Evolutionary conservation across 2,888 invertebrate genomes (phyloP), one percentile per base, ranked within the genome.

Genomic region (Orchesella flavescens): DNA sequence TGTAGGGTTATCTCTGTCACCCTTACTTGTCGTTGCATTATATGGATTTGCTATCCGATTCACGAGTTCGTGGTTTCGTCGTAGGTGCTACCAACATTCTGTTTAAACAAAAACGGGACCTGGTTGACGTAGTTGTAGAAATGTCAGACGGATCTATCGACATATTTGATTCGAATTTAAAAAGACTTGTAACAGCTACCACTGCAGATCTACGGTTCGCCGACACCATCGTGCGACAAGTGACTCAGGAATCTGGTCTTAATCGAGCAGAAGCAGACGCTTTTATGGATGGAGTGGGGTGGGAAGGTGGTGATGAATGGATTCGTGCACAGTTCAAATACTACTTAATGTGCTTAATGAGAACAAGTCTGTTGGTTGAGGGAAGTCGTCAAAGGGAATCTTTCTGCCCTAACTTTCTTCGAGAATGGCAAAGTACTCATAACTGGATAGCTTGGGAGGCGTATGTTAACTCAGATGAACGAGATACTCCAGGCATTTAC

Each of bases 21-120:
- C 99, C 99, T 19, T 99, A 99, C 90, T 91, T 99, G 86, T 97
- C 97, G 2, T 92, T 99, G 87, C 97, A 98, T 87, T 98, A 97
- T 90, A 93, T 98, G 91, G 99, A 99, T 91, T 91, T 97, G 79
- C 91, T 99, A 76, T 94, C 94, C 71, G 97, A 98, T 90, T 93
- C 95, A 3, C 95, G 95, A 88, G 96, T 98, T 9, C 89, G 91
- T 49, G 91, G 92, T 17, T 93, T 91, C 90, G 92, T 97, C 63
- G 95, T 98, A 82, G 99, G 99, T 55, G 98, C 98, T n/a, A 98
- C 98, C 17, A 99, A 99, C 91, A 95, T 97, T n/a, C 92, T 99
- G 53, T 99, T 99, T 90, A 96, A 97, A 90, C 98, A 98, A 90
- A 97, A 97, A 89, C 93, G 95, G 85, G 95, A 97, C 89, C 91